Base-by-base conservation (phyloP, 2,888 invertebrate genomes). In the Autographa pulchrina region DNA sequence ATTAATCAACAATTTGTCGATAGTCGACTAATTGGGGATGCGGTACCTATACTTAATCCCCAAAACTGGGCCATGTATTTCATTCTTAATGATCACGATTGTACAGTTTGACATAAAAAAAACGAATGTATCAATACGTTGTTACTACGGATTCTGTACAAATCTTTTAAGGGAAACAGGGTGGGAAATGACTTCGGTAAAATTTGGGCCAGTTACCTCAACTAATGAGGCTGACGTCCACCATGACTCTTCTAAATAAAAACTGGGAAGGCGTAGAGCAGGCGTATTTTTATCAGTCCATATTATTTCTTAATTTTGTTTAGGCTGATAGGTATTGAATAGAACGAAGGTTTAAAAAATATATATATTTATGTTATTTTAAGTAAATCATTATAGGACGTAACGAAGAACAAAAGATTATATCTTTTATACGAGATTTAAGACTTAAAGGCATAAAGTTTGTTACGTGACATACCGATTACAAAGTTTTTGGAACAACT, bases 151-250 rank as follows among this genome's bases (percentile, higher is more conserved):
- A 85, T 88, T 85, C 78, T 75, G 88, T 85, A 84, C 83, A 91
- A 91, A 91, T 91, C 88, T 90, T 89, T 88, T 84, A 88, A 83
- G 85, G 88, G 86, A 85, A 89, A 90, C 88, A 86, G 84, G 83
- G 86, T 86, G 87, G 92, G 89, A 92, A 93, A 91, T 94, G 94
- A 94, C 92, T 92, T 88, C 74, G 89, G 90, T 85, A 89, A 93
- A 92, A 90, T 93, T 94, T 92, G 89, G 91, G 89, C 91, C 93
- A 92, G 92, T 92, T 93, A 94, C 94, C 92, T 93, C 90, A 91
- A 90, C 92, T 95, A 94, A 95, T 94, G 94, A 93, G 92, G 91
- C 94, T 91, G 90, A 94, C 91, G 91, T 93, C 94, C 93, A 89
- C 91, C 90, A 91, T 92, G 90, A 92, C 92, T 92, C 86, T 89